These are phyloP conservation scores for Parnassius smintheus DNA, from an alignment of 2,888 invertebrate genomes.

Conservation along the genomic window DNA sequence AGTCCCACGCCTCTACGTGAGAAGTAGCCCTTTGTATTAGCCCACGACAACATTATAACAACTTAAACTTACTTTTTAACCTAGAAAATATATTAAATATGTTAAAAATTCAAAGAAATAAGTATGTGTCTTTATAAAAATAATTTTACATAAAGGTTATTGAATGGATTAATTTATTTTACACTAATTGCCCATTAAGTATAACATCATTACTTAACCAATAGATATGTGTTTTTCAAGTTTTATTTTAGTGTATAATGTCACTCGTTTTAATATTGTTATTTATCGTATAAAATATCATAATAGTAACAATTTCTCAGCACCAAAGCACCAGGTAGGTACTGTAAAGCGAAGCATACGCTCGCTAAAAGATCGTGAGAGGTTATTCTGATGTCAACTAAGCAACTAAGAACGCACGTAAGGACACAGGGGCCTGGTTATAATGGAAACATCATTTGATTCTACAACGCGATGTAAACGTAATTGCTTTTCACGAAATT, in stretches of 20 bases:
- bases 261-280: conserved; percentile 30
- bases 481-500: no score
- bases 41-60: conserved; percentile 23
- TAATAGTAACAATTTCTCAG: conserved; percentile 38
- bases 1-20: conserved; percentile 45
- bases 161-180: no score
- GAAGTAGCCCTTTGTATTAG: conserved; percentile 29
- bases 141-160: no score
- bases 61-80: no score
- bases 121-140: no score
- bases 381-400: conserved; percentile 43
- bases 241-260: conserved; percentile 13
- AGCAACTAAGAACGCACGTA: conserved; percentile 33
- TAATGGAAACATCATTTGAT: conserved; percentile 28
- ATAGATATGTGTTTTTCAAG: no score
- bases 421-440: conserved; percentile 29
- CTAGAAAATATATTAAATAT: no score
- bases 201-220: no score
- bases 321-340: conserved; percentile 26
- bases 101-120: no score
- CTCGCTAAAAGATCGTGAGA: conserved; percentile 39
- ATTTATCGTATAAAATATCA: conserved; percentile 32
- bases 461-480: conserved; percentile 19
- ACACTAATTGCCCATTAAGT: no score
- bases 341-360: conserved; percentile 26